A percentile compares a stretch with the other conserved stretches of the same genome.
phyloP scores from a whole-genome alignment of 2,113 vertebrate genomes.

The Telmatochromis brichardi region DNA sequence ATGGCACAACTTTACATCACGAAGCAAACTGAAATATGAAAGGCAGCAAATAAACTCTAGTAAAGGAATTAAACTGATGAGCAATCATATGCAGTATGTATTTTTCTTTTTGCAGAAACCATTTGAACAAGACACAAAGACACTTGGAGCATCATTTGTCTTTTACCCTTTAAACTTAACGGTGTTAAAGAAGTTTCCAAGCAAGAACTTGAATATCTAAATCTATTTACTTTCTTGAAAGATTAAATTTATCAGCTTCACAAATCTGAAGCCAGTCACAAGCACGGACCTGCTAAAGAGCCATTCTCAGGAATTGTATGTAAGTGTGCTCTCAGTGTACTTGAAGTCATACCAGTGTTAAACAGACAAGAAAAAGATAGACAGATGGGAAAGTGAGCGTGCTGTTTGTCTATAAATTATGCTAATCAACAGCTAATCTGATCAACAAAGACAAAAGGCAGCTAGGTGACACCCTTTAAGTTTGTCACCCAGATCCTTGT shows the following conservation, averaged over 20 bases:
- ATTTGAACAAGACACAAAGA: background rate
- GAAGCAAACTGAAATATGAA: constrained; percentile 5
- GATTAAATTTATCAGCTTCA: background rate
- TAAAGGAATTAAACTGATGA: background rate
- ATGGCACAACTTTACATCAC: constrained; percentile 57
- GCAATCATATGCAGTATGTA: background rate
- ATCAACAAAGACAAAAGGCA: constrained; percentile 14
- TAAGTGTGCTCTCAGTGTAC: background rate
- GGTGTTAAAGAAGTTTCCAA: background rate
- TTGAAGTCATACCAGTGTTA: background rate
- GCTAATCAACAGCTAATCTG: background rate
- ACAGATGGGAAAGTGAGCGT: background rate
- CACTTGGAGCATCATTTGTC: background rate
- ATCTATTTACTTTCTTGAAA: background rate
- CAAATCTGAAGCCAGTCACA: background rate
- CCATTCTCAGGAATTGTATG: background rate
- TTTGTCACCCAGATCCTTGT: background rate
- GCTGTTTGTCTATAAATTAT: constrained; percentile 3
- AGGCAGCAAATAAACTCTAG: background rate
- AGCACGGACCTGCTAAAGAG: background rate
- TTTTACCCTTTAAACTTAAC: background rate
- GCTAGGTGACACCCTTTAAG: background rate
- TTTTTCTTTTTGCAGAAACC: constrained; percentile 3
- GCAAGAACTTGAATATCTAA: background rate
- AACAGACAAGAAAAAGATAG: background rate